Evolutionary conservation across 2,888 invertebrate species (phyloP), one percentile per base, ranked within the genome.

Genomic region (Lordiphosa andalusiaca): DNA sequence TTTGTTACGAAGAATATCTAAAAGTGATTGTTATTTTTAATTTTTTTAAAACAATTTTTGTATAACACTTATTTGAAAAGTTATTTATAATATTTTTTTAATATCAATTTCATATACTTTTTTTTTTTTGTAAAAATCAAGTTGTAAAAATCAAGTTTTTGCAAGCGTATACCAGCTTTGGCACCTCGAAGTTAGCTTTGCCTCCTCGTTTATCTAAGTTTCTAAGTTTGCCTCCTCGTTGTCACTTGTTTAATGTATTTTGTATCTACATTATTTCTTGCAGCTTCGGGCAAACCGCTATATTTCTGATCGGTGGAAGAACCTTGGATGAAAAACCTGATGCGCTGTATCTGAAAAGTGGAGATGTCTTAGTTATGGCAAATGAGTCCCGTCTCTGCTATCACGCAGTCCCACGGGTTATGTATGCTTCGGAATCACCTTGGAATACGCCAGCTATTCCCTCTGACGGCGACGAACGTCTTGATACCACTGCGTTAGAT

Each of bases 271-370:
- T 7, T 46, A 38, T 19, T 21, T 40, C 5, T 12, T 52, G 7
- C 57, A 98, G 98, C 90, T 97, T 99, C 90, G 99, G 99, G 0
- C 98, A 97, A 89, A 93, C 95, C 52, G 98, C 98, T 10, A 93
- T 99, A 81, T 99, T 99, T 89, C 91, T 99, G 36, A 92, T 99
- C 69, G 99, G 99, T 16, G 97, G 98, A 0, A 87, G 88, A 71
- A 92, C 92, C 0, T 93, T 93, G 76, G 92, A 93, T 35, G 91
- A 92, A 47, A 90, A 92, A 81, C 94, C 95, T 2, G 90, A 91
- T 13, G 93, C 95, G 0, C 84, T 99, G 50, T 92, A 93, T 77
- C 90, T 99, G 2, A 91, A 93, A 56, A 96, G 96, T 89, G 99
- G 99, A 0, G 99, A 99, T 89, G 91, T 98, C 52, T 90, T 97